Base-by-base conservation (phyloP, 2,888 invertebrate genomes). In the Polyommatus iphigenia region DNA sequence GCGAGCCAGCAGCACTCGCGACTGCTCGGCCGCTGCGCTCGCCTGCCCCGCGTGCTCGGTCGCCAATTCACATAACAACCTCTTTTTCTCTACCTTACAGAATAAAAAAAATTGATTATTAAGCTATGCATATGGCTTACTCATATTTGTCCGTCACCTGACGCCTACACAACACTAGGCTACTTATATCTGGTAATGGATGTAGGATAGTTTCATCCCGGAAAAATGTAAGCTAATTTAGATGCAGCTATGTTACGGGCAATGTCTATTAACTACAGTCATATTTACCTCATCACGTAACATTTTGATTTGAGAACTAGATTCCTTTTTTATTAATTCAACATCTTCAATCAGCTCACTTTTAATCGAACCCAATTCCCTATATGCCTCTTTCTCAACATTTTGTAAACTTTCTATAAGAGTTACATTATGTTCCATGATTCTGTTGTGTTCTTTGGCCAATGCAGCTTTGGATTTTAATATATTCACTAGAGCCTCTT, bases 381-480 rank as follows among this genome's bases (percentile, higher is more conserved):
- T 89, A 80, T 92, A 93, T 0, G 94, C 93, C 82, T 94, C 94
- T 81, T 90, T 89, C 82, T 94, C 94, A 1, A 93, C 94, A 85
- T 90, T 91, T 80, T 94, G 92, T 62, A 94, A 85, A 81, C 93
- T 94, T 82, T 94, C 94, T 67, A 94, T 92, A 41, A 94, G 83
- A 18, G 91, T 87, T 0, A 92, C 94, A 84, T 94, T 94, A 76
- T 94, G 94, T 79, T 94, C 94, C 92, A 94, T 94, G 71, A 94
- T 94, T 15, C 93, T 86, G 77, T 86, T 91, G 78, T 94, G 94
- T 80, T 94, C 94, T 79, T 92, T 92, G 8, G 91, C 91, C 75
- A 94, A 82, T 15, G 90, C 91, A 41, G 94, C 92, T 84, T 94
- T 94, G 0, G 94, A 93, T 81, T 94, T 92, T 6, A 94, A 81